Percentiles rank a stretch among this genome's conserved stretches.
These are phyloP conservation scores for Eupithecia abbreviata DNA, from an alignment of 2,888 invertebrate genomes.

Conservation along the genomic window DNA sequence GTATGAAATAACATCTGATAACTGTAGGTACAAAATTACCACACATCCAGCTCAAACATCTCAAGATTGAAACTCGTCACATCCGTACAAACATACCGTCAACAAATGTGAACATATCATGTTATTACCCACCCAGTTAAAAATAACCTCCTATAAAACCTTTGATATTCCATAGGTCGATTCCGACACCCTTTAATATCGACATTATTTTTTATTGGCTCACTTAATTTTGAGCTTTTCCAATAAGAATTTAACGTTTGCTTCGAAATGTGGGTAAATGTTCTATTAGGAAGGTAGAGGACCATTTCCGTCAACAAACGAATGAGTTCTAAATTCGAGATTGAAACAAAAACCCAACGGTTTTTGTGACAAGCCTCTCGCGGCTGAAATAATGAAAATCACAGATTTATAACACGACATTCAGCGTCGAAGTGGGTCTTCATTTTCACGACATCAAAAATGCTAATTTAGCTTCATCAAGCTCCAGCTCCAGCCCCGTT, in stretches of 20 bases:
- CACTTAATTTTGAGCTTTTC: slow-evolving; percentile 54
- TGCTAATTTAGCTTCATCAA: slow-evolving; percentile 72
- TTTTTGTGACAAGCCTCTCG: slow-evolving; percentile 13
- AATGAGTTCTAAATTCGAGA: not conserved
- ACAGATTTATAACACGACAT: slow-evolving; percentile 51
- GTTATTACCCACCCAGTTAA: slow-evolving; percentile 27
- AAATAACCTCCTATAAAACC: slow-evolving; percentile 42
- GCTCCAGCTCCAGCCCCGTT: slow-evolving; percentile 63
- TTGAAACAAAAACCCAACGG: slow-evolving; percentile 16
- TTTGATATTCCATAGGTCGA: slow-evolving; percentile 54
- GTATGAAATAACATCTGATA: not conserved
- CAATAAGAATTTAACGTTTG: slow-evolving; percentile 45
- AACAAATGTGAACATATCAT: not conserved
- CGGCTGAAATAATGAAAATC: slow-evolving; percentile 42
- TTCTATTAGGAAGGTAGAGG: not conserved
- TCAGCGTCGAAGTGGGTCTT: slow-evolving; percentile 50
- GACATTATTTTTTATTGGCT: slow-evolving; percentile 68
- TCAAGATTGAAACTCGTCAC: not conserved
- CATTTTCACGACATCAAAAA: slow-evolving; percentile 71
- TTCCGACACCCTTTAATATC: slow-evolving; percentile 60
- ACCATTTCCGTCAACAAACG: not conserved
- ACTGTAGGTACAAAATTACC: not conserved
- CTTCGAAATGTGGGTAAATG: slow-evolving; percentile 8
- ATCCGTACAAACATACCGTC: not conserved
- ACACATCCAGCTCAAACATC: not conserved